Evolutionary conservation across 2,888 invertebrate species (phyloP).

Genomic region (Clivina fossor): DNA sequence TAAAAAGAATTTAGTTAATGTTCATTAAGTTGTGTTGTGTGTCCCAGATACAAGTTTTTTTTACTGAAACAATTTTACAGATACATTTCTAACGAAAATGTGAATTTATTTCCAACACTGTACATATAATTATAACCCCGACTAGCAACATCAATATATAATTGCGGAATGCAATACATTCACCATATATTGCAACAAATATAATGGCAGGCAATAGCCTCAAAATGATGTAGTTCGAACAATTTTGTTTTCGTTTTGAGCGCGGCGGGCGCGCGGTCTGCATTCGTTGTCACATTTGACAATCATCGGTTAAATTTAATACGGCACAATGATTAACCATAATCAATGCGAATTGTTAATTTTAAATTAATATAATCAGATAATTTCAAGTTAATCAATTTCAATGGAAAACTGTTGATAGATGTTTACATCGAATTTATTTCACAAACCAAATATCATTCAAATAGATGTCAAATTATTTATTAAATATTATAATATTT

Average conservation of each 20-base stretch:
- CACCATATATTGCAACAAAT: constrained; percentile 23
- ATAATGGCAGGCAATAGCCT: no score
- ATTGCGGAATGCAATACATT: constrained; percentile 21
- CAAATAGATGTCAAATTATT: no score
- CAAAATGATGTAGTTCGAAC: constrained; percentile 15
- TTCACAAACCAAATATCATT: constrained; percentile 16
- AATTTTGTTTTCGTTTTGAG: neutral
- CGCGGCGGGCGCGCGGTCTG: neutral
- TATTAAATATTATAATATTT: no score
- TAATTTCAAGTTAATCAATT: constrained; percentile 22
- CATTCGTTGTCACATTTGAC: constrained; percentile 4
- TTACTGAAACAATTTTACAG: no score
- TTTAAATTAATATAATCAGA: constrained; percentile 29
- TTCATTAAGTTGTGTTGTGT: no score
- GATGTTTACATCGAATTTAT: constrained; percentile 13
- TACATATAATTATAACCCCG: no score
- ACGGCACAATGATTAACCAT: constrained; percentile 27
- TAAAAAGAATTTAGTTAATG: no score
- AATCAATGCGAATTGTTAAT: constrained; percentile 26
- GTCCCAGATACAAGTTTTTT: no score
- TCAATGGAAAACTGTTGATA: constrained; percentile 14
- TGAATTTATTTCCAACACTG: neutral
- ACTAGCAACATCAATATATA: no score
- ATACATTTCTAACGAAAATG: no score
- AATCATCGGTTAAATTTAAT: constrained; percentile 28